These are phyloP conservation scores for Ataeniobius toweri DNA, from an alignment of 2,797 vertebrate genomes.

Conservation along the genomic window DNA sequence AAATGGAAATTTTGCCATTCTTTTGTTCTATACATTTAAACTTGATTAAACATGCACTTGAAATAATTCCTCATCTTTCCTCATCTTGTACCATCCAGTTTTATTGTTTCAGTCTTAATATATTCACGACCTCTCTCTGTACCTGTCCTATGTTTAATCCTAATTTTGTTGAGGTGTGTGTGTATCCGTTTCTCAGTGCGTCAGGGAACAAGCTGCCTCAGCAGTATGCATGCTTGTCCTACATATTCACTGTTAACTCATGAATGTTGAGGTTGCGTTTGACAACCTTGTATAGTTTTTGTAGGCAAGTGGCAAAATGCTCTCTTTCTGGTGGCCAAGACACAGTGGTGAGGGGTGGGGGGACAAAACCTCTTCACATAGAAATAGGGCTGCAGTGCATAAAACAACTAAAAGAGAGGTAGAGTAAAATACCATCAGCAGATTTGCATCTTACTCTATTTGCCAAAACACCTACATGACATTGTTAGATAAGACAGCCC, in stretches of 20 bases:
- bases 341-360: background rate
- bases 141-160: constrained; percentile 26
- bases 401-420: constrained; percentile 6
- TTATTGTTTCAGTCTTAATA: background rate
- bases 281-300: constrained; percentile 37
- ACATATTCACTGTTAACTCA: constrained; percentile 54
- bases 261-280: constrained; percentile 50
- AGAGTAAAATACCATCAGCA: background rate
- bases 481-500: constrained; percentile 24
- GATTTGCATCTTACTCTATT: constrained; percentile 14
- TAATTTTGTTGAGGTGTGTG: constrained; percentile 20
- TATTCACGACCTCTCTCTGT: constrained; percentile 17
- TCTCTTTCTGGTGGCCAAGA: constrained; percentile 18
- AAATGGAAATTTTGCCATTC: background rate
- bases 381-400: constrained; percentile 1
- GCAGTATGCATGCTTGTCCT: constrained; percentile 51
- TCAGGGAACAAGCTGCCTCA: constrained; percentile 14
- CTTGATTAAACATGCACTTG: no score
- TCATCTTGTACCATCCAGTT: background rate
- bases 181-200: constrained; percentile 16
- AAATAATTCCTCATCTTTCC: background rate
- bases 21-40: background rate
- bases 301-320: constrained; percentile 14
- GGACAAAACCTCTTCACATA: constrained; percentile 11
- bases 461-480: constrained; percentile 9